phyloP scores from a whole-genome alignment of 2,888 invertebrate species.

The Nycteola revayana region DNA sequence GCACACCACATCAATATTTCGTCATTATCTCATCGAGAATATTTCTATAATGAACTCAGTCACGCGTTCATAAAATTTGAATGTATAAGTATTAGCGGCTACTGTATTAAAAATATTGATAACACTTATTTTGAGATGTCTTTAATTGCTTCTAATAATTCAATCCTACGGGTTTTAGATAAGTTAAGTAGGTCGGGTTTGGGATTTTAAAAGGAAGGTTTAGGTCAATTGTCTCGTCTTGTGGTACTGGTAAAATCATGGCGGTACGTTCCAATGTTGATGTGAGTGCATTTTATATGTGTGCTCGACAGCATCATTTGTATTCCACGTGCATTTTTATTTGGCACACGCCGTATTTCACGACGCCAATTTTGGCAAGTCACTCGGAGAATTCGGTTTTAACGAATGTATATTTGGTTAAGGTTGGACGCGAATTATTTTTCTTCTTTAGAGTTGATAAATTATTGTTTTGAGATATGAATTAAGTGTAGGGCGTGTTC shows the following conservation, averaged over 20 bases:
- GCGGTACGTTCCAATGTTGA: constrained; percentile 27
- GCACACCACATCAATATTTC: constrained; percentile 21
- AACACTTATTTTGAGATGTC: constrained; percentile 69
- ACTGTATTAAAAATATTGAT: constrained; percentile 80
- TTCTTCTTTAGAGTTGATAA: no score
- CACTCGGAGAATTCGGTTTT: not conserved
- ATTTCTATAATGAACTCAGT: constrained; percentile 71
- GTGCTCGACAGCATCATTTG: constrained; percentile 24
- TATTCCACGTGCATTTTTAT: constrained; percentile 15
- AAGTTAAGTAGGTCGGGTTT: constrained; percentile 51
- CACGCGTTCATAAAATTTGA: constrained; percentile 76
- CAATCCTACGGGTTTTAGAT: constrained; percentile 69
- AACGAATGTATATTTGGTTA: no score
- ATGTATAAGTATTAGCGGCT: constrained; percentile 75
- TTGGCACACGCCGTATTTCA: constrained; percentile 3
- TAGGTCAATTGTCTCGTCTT: constrained; percentile 55
- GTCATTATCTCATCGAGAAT: constrained; percentile 57
- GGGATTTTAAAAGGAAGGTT: constrained; percentile 47
- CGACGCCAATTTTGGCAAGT: not conserved
- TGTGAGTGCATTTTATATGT: constrained; percentile 56
- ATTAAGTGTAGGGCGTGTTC: no score
- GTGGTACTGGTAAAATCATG: constrained; percentile 1
- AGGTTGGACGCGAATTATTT: no score
- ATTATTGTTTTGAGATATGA: no score
- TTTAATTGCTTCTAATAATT: constrained; percentile 76